Base-by-base conservation (phyloP, 30 jellyfish, hydroid and myxozoan species). In the Turritopsis dohrnii region DNA sequence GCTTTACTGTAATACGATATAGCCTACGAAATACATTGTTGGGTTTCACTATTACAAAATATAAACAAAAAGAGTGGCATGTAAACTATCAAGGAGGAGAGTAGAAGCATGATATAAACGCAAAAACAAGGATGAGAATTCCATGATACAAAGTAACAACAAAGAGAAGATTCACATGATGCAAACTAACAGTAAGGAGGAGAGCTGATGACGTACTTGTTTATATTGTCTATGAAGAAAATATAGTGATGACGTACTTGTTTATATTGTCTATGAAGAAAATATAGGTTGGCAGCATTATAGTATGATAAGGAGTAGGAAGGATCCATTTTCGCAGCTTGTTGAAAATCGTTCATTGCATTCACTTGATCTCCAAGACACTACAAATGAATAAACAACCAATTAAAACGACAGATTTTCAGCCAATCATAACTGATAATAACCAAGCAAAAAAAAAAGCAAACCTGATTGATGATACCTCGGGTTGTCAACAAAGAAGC, bases 241-340 rank as follows among this genome's bases (percentile, higher is more conserved):
- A 76, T 89, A 94, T 28, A 94, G 74, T n/a, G n/a, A n/a, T 1
- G 29, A 25, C 22, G 1, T 79, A 92, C 98, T 96, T 93, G 96
- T 65, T 77, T 83, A 72, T 80, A 94, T 41, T 84, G 99, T 28
- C 92, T 86, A 72, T 94, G 94, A 1, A 80, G 72, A 71, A 88
- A 86, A 76, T 89, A 94, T 28, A 94, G 74, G 74, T 88, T 94
- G 31, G 96, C 99, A 21, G 96, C 96, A 79, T 94, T 94, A 87
- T 81, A 94, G 82, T 88, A 88, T 4, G 96, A 96, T 20, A 89
- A 89, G 26, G 94, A 82, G 74, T 84, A 89, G 21, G 99, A 65
- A 7, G 96, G 99, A 81, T 88, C 94, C 23, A 28, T 52, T 76
- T 84, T 88, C 73, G 86, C 31, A 0, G 99, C 99, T 7, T 79